phyloP scores from a whole-genome alignment of 2,797 vertebrate genomes.

The Eurystomus glaucurus region DNA sequence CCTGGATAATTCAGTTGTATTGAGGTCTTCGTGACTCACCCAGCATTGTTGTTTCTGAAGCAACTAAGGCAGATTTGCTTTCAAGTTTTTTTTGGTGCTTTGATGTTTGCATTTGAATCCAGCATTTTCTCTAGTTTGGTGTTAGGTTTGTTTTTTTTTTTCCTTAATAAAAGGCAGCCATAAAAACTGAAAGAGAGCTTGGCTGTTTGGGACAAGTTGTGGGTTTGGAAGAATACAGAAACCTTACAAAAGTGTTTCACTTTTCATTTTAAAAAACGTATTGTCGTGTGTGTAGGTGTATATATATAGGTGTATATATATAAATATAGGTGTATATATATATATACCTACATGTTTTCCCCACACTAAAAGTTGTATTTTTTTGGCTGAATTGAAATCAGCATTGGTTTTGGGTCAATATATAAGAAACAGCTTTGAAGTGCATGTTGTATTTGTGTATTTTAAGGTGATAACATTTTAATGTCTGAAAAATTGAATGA shows the following conservation, averaged over 20 bases:
- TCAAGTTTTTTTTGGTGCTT: slow-evolving; percentile 19
- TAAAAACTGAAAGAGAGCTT: background rate
- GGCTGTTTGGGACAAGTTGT: background rate
- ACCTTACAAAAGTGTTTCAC: background rate
- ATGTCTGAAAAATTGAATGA: background rate
- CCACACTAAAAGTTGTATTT: background rate
- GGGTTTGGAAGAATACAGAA: background rate
- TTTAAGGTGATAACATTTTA: background rate
- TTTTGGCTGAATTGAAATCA: background rate
- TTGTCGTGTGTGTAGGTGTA: background rate
- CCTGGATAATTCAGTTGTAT: slow-evolving; percentile 12
- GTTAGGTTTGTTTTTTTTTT: background rate
- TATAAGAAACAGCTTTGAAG: background rate
- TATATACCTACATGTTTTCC: background rate
- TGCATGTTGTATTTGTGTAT: background rate
- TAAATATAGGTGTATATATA: no score
- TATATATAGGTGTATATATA: no score
- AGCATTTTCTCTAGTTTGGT: background rate
- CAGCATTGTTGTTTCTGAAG: slow-evolving; percentile 7
- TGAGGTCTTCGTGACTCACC: slow-evolving; percentile 48
- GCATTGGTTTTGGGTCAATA: background rate
- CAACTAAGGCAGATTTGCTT: slow-evolving; percentile 18
- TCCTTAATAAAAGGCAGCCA: background rate
- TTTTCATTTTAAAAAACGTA: background rate
- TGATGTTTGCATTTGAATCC: slow-evolving; percentile 34